phyloP scores from a whole-genome alignment of 1,140 invertebrate species.

The Pseudomyrmex sp. region DNA sequence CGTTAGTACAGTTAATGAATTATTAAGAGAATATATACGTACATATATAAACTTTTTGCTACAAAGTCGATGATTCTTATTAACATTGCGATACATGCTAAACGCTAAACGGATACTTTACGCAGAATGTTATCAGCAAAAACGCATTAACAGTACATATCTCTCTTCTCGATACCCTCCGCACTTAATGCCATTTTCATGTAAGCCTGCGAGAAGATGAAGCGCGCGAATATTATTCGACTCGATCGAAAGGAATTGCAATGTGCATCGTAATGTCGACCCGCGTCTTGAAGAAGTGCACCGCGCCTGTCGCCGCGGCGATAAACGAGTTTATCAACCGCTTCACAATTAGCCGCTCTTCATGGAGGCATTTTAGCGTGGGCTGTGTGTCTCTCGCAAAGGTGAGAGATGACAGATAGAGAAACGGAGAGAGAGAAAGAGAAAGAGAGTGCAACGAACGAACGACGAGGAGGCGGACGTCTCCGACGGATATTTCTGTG shows the following conservation, averaged over 20 bases:
- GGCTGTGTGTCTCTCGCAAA: constrained; percentile 17
- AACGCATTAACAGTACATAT: background rate
- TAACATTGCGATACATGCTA: background rate
- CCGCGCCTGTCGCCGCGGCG: constrained; percentile 32
- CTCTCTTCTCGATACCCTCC: background rate
- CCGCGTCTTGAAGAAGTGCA: constrained; percentile 19
- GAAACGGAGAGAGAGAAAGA: constrained; percentile 5
- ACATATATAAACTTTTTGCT: background rate
- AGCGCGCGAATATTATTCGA: constrained; percentile 41
- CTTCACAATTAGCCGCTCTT: constrained; percentile 56
- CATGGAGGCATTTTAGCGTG: constrained; percentile 49
- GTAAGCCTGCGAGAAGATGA: background rate
- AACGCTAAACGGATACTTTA: background rate
- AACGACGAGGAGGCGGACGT: constrained; percentile 11
- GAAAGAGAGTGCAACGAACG: constrained; percentile 22
- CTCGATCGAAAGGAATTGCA: constrained; percentile 37
- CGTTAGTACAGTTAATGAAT: too few relatives aligned
- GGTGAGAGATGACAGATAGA: constrained; percentile 36
- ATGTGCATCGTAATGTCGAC: constrained; percentile 16
- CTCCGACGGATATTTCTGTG: constrained; percentile 61
- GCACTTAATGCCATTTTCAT: constrained; percentile 27
- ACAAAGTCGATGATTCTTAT: background rate
- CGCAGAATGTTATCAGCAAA: background rate
- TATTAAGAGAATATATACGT: too few relatives aligned
- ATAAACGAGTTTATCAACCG: constrained; percentile 56